These are phyloP conservation scores for Pelagia noctiluca DNA, from an alignment of 30 jellyfish, hydroid and myxozoan genomes.

Conservation along the genomic window DNA sequence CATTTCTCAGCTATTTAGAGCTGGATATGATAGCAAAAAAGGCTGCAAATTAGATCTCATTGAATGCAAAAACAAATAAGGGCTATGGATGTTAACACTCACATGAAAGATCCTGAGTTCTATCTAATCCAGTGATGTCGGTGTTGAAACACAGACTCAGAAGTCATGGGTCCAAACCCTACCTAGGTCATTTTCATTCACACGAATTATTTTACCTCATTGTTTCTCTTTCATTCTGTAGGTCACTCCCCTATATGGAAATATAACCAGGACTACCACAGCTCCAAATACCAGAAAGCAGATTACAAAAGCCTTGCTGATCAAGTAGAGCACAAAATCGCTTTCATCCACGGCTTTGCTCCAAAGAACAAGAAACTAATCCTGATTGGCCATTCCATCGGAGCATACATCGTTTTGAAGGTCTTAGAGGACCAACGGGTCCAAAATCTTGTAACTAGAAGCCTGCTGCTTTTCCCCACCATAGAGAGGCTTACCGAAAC, in stretches of 20 bases:
- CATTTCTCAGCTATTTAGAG: too few species aligned
- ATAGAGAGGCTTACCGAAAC: conserved; percentile 62
- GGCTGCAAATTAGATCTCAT: too few species aligned
- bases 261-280: conserved; percentile 27
- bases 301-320: conserved; percentile 48
- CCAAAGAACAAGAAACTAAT: conserved; percentile 63
- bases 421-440: conserved; percentile 60
- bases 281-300: conserved; percentile 23
- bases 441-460: conserved; percentile 32
- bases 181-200: too few species aligned
- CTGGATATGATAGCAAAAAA: too few species aligned
- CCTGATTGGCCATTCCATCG: conserved; percentile 89
- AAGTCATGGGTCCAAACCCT: too few species aligned
- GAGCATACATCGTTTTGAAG: conserved; percentile 77
- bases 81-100: too few species aligned
- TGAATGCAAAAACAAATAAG: too few species aligned
- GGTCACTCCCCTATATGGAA: conserved; percentile 91
- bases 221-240: not conserved
- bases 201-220: not conserved
- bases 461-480: conserved; percentile 78
- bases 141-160: too few species aligned
- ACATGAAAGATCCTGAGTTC: too few species aligned
- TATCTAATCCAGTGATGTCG: too few species aligned
- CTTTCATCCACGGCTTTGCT: conserved; percentile 48
- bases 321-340: conserved; percentile 78